Conservation (phyloP, 2,888 invertebrate genomes). For the Stenodema calcarata region DNA sequence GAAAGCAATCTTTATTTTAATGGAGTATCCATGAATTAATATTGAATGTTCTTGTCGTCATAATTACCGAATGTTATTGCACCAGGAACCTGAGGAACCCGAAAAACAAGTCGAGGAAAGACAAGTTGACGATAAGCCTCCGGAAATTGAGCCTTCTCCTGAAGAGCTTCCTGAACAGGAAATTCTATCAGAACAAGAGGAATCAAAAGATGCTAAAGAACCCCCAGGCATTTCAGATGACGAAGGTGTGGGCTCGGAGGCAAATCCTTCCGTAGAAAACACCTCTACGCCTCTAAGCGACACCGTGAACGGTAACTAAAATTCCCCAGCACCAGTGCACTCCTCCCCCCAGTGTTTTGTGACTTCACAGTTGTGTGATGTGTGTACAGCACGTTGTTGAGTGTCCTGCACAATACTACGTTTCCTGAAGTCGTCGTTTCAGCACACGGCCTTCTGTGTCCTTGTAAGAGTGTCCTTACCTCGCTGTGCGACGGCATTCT, state of each 20-base stretch:
- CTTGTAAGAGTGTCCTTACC: slow-evolving; percentile 17
- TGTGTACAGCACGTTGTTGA: slow-evolving; percentile 28
- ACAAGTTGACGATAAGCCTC: slow-evolving; percentile 19
- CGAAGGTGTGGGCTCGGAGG: slow-evolving; percentile 53
- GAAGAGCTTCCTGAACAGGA: slow-evolving; percentile 19
- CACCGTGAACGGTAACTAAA: slow-evolving; percentile 46
- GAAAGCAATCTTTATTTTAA: too few relatives aligned
- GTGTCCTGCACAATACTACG: slow-evolving; percentile 28
- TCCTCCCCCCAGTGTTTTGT: slow-evolving; percentile 33
- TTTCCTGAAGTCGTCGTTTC: slow-evolving; percentile 48
- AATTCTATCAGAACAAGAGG: slow-evolving; percentile 2
- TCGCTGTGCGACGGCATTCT: slow-evolving; percentile 48
- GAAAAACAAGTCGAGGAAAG: background rate
- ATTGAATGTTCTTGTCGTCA: too few relatives aligned
- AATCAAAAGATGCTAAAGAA: slow-evolving; percentile 27
- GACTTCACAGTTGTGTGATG: slow-evolving; percentile 30
- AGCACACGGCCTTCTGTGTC: slow-evolving; percentile 49
- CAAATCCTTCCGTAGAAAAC: slow-evolving; percentile 50
- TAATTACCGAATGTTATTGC: too few relatives aligned
- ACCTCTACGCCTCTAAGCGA: slow-evolving; percentile 48
- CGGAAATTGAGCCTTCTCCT: slow-evolving; percentile 22
- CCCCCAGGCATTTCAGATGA: slow-evolving; percentile 45
- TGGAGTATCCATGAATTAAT: too few relatives aligned
- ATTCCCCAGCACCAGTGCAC: slow-evolving; percentile 30
- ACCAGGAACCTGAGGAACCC: background rate